phyloP scores from a whole-genome alignment of 2,888 invertebrate genomes.

The Tetragnatha montana region DNA sequence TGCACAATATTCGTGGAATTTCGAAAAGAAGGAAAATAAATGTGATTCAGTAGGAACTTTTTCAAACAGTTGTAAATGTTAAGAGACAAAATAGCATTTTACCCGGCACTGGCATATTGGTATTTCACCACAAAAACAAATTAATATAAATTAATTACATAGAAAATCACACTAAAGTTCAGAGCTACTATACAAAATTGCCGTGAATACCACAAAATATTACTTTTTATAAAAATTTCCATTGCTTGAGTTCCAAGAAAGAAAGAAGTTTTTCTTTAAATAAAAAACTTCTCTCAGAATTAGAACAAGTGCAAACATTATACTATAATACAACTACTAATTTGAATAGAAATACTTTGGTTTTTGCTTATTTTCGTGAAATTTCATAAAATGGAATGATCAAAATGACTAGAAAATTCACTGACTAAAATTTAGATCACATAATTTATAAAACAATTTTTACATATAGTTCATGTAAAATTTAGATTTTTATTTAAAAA shows the following conservation, averaged over 20 bases:
- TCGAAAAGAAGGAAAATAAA: too few relatives aligned
- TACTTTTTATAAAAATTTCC: not conserved
- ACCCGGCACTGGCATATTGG: not conserved
- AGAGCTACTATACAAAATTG: not conserved
- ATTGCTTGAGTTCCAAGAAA: not conserved
- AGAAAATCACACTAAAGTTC: not conserved
- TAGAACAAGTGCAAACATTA: too few relatives aligned
- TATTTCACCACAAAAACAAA: not conserved
- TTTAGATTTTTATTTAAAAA: too few relatives aligned
- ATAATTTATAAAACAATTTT: not conserved
- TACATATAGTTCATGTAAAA: too few relatives aligned
- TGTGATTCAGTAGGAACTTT: not conserved
- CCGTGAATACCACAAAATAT: not conserved
- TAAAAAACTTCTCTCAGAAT: too few relatives aligned
- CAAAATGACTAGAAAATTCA: not conserved
- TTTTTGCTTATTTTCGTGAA: not conserved
- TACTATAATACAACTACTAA: too few relatives aligned
- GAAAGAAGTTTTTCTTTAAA: not conserved
- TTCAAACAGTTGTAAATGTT: not conserved
- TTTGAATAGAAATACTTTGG: too few relatives aligned
- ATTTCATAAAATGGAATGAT: not conserved
- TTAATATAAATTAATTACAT: not conserved
- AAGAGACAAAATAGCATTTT: not conserved
- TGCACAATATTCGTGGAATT: too few relatives aligned
- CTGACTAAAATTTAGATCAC: not conserved